Percentiles rank a stretch among this genome's conserved stretches.
These are phyloP conservation scores for Malurus elegans DNA, from an alignment of 2,113 vertebrate genomes.

Conservation along the genomic window DNA sequence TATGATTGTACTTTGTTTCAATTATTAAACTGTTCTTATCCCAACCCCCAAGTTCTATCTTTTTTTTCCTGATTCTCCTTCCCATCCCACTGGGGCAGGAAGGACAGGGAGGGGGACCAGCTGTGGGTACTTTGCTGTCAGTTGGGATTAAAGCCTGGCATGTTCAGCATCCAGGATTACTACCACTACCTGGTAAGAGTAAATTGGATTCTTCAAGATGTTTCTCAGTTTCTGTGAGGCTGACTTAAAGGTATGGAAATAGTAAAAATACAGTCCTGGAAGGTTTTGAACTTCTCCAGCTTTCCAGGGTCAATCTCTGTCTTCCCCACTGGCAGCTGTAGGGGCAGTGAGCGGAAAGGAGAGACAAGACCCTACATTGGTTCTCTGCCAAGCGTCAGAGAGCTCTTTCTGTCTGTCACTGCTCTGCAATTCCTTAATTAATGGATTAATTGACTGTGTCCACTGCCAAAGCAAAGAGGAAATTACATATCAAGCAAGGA, in stretches of 20 bases:
- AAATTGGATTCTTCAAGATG: background rate
- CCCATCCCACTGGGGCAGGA: background rate
- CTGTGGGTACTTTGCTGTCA: background rate
- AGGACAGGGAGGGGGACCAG: background rate
- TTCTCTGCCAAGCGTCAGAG: background rate
- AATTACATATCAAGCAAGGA: background rate
- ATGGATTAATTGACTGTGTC: background rate
- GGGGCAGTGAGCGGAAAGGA: background rate
- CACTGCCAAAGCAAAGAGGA: background rate
- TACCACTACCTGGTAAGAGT: background rate
- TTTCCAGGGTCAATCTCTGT: background rate
- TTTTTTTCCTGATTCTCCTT: background rate
- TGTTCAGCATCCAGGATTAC: background rate
- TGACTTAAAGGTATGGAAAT: background rate
- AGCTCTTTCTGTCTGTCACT: background rate
- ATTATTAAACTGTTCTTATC: background rate
- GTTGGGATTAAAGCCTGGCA: background rate
- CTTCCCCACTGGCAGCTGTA: background rate
- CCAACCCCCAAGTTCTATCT: background rate
- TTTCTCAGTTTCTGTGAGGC: background rate
- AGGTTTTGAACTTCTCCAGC: background rate
- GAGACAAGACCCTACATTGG: accelerated
- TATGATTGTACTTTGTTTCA: background rate
- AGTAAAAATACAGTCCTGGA: background rate
- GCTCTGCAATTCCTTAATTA: background rate